Percentiles rank a stretch among this genome's conserved stretches.
Evolutionary conservation across 2,888 invertebrate genomes (phyloP).

Genomic region (Ariolimax columbianus): DNA sequence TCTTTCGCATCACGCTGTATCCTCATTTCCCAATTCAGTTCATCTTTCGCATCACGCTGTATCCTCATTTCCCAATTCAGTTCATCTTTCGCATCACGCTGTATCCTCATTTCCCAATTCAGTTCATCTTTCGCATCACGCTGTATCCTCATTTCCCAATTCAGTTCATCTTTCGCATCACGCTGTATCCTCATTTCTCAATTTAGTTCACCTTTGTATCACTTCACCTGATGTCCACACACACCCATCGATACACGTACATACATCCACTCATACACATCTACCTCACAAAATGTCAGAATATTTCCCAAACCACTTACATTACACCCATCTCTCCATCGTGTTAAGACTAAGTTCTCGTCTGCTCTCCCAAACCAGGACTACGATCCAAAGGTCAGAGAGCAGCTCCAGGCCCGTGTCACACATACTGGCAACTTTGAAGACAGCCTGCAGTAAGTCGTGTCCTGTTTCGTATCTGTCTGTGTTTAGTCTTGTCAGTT

Average conservation of each 20-base stretch:
- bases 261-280: too few species aligned
- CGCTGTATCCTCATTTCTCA: not conserved
- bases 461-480: not conserved
- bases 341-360: not conserved
- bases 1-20: not conserved
- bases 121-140: not conserved
- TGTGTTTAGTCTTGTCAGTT: not conserved
- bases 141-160: not conserved
- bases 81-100: not conserved
- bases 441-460: slow-evolving; percentile 68
- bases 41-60: not conserved
- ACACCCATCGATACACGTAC: too few species aligned
- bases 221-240: not conserved
- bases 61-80: not conserved
- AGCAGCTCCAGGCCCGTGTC: slow-evolving; percentile 65
- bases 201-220: not conserved
- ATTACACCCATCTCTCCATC: too few species aligned
- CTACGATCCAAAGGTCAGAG: slow-evolving; percentile 63
- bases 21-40: not conserved
- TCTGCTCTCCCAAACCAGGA: slow-evolving; percentile 60
- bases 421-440: slow-evolving; percentile 67
- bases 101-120: too few species aligned
- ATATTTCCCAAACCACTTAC: too few species aligned
- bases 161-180: too few species aligned
- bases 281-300: too few species aligned